phyloP scores from a whole-genome alignment of 2,113 vertebrate species.

The Phylloscopus trochilus region DNA sequence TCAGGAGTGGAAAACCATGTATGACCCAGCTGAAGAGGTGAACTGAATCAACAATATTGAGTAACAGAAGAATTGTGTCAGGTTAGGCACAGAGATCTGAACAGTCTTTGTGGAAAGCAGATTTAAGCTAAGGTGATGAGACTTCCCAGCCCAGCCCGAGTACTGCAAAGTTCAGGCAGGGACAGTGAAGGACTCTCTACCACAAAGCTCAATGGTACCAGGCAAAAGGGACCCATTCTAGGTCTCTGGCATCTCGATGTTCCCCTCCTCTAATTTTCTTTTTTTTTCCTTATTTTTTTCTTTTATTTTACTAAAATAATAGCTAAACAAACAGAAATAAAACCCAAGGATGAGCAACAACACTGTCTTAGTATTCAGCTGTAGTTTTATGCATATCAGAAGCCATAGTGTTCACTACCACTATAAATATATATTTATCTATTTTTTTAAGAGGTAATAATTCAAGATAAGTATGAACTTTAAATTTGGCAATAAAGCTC shows the following conservation, averaged over 20 bases:
- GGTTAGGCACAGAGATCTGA: not conserved
- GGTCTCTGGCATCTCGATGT: not conserved
- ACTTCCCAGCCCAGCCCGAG: not conserved
- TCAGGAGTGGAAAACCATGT: not conserved
- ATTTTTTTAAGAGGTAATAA: slow-evolving; percentile 3
- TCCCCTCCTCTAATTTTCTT: not conserved
- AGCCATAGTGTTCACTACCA: not conserved
- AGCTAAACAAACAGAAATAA: not conserved
- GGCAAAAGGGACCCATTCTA: not conserved
- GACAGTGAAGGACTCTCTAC: not conserved
- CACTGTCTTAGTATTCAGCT: not conserved
- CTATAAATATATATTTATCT: not conserved
- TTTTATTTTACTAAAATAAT: not conserved
- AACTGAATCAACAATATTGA: not conserved
- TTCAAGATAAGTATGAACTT: slow-evolving; percentile 37
- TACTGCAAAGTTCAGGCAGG: not conserved
- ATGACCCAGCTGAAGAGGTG: not conserved
- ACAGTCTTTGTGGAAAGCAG: not conserved
- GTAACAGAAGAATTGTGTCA: not conserved
- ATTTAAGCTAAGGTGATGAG: not conserved
- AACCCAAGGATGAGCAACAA: not conserved
- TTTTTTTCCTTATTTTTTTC: too few relatives aligned
- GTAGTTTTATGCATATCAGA: not conserved
- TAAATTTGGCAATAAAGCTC: slow-evolving; percentile 37
- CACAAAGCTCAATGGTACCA: not conserved